Percentiles rank a stretch among this genome's conserved stretches.
These are phyloP conservation scores for Cyclargus thomasi DNA, from an alignment of 1,140 invertebrate genomes.

Conservation along the genomic window DNA sequence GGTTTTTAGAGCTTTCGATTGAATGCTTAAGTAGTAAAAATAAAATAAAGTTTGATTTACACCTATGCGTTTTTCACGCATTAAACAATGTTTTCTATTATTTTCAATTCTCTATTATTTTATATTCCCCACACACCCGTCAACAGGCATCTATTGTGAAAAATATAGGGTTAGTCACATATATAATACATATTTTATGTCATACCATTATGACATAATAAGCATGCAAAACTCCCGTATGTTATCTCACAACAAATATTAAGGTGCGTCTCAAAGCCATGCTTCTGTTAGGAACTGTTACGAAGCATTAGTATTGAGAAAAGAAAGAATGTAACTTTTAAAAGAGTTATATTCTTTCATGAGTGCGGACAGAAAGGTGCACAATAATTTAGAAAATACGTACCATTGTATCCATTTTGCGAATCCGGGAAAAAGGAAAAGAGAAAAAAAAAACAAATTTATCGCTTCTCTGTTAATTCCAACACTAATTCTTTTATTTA, in stretches of 20 bases:
- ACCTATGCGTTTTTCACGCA: too few species aligned
- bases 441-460: conserved; percentile 59
- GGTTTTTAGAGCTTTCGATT: too few species aligned
- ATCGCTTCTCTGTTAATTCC: conserved; percentile 69
- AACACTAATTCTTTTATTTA: conserved; percentile 74
- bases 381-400: conserved; percentile 63
- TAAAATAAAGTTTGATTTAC: too few species aligned
- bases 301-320: conserved; percentile 49
- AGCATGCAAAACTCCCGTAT: conserved; percentile 20
- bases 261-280: conserved; percentile 44
- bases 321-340: conserved; percentile 51
- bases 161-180: not conserved
- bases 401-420: conserved; percentile 53
- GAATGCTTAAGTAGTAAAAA: too few species aligned
- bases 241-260: conserved; percentile 72
- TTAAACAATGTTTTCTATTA: too few species aligned
- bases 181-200: not conserved
- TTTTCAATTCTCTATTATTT: too few species aligned
- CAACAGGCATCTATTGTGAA: not conserved
- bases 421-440: conserved; percentile 50
- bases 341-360: conserved; percentile 49
- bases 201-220: conserved; percentile 9
- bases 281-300: conserved; percentile 44
- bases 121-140: too few species aligned
- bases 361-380: conserved; percentile 64